Evolutionary conservation across 2,888 invertebrate genomes (phyloP).

Genomic region (Dasysyrphus albostriatus): DNA sequence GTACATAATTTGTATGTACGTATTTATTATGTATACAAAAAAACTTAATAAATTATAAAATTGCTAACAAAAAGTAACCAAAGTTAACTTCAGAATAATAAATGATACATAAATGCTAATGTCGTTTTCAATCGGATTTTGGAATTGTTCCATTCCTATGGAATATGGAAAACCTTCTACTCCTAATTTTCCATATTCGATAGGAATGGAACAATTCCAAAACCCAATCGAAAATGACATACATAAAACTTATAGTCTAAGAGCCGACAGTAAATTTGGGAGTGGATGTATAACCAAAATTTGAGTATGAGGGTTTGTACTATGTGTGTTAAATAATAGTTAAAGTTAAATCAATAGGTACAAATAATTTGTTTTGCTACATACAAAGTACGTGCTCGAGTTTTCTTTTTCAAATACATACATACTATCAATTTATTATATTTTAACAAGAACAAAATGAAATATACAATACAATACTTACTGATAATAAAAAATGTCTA

Average conservation of each 20-base stretch:
- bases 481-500: conserved; percentile 5
- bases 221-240: too few relatives aligned
- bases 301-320: too few relatives aligned
- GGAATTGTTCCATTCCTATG: too few relatives aligned
- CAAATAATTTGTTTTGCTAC: conserved; percentile 12
- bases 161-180: too few relatives aligned
- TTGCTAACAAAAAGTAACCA: conserved; percentile 54
- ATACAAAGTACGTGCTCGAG: neutral
- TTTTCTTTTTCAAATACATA: neutral
- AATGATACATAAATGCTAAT: neutral
- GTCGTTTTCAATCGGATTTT: too few relatives aligned
- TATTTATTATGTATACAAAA: neutral
- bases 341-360: neutral
- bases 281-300: too few relatives aligned
- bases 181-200: too few relatives aligned
- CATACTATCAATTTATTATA: neutral
- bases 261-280: too few relatives aligned
- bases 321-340: neutral
- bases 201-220: too few relatives aligned
- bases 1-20: neutral
- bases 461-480: conserved; percentile 20
- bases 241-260: too few relatives aligned
- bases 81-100: conserved; percentile 55
- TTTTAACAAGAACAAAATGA: neutral
- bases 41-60: neutral